Base-by-base conservation (phyloP, 64 coral and sea anemone species). In the Pachyseris speciosa region DNA sequence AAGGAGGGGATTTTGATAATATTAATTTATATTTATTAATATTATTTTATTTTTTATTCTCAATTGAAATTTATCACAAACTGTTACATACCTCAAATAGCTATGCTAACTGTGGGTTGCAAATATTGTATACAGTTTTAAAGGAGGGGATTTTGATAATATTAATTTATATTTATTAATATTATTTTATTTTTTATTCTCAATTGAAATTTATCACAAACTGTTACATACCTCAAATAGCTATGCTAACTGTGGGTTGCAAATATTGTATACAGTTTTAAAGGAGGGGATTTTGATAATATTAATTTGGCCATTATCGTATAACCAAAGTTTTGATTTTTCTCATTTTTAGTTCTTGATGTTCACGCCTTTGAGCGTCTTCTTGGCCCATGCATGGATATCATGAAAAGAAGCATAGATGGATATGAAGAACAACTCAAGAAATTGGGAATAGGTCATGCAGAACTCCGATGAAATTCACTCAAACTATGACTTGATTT, bases 361-460 rank as follows among this genome's bases (percentile, higher is more conserved):
- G 93, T 99, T 36, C 97, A 99, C 58, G 97, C 97, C n/a, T 99
- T 99, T 81, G 97, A 99, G 58, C 83, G 97, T 70, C 90, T 99
- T 10, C 80, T 99, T 78, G 97, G 97, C 37, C 94, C 97, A 57
- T 99, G 97, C 27, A 99, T 99, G 97, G 97, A 99, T 30, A 99
- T 99, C 30, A 92, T 99, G 97, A 99, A 99, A 67, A 84, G 97
- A 90, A 99, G 77, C 66, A 99, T 99, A 61, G 86, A 91, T 67
- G 94, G 86, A 5, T 99, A 99, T 55, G 97, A 99, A 93, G 93
- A 95, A 41, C 86, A 95, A 69, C 89, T 99, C 72, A 40, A 99
- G 13, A 99, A 93, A n/a, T 75, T 99, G 58, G 97, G 93, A 22
- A 87, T 99, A 42, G 91, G 88, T 34, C 74, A 99, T 72, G 51